These are phyloP conservation scores for Seira musarum DNA, from an alignment of 2,888 invertebrate species.

Conservation along the genomic window DNA sequence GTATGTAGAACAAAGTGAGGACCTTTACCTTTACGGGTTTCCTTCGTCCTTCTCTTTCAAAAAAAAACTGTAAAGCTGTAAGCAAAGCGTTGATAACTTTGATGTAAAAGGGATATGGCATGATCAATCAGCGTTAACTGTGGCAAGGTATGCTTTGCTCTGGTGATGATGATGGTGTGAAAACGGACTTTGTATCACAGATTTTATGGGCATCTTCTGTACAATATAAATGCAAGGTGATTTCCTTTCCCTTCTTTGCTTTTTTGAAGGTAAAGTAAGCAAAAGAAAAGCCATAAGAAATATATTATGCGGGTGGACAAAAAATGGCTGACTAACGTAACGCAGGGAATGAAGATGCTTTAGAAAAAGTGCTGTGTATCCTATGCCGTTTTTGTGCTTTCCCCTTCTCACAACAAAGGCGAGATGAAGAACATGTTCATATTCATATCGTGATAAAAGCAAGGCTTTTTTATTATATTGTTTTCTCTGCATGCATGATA, in stretches of 20 bases:
- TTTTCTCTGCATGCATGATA: not conserved
- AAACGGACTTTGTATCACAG: not conserved
- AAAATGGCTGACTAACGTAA: slow-evolving; percentile 54
- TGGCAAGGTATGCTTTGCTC: not conserved
- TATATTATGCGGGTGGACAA: slow-evolving; percentile 51
- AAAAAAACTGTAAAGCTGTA: too few relatives aligned
- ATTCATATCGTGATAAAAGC: too few relatives aligned
- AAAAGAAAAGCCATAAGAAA: slow-evolving; percentile 20
- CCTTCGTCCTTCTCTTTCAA: not conserved
- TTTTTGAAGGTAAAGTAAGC: too few relatives aligned
- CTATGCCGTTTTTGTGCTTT: slow-evolving; percentile 38
- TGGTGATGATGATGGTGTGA: not conserved
- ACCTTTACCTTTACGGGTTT: slow-evolving; percentile 41
- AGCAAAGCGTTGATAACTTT: too few relatives aligned
- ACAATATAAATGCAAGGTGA: not conserved
- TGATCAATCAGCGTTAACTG: not conserved
- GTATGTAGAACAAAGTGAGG: slow-evolving; percentile 14
- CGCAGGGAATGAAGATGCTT: not conserved
- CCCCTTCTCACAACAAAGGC: too few relatives aligned
- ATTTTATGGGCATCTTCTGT: not conserved
- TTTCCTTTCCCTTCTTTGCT: slow-evolving; percentile 30
- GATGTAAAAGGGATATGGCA: not conserved
- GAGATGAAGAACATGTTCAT: too few relatives aligned
- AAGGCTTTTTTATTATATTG: too few relatives aligned
- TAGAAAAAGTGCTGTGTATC: slow-evolving; percentile 22